Base-by-base conservation (phyloP, 2,113 vertebrate genomes). In the Brachirus orientalis region DNA sequence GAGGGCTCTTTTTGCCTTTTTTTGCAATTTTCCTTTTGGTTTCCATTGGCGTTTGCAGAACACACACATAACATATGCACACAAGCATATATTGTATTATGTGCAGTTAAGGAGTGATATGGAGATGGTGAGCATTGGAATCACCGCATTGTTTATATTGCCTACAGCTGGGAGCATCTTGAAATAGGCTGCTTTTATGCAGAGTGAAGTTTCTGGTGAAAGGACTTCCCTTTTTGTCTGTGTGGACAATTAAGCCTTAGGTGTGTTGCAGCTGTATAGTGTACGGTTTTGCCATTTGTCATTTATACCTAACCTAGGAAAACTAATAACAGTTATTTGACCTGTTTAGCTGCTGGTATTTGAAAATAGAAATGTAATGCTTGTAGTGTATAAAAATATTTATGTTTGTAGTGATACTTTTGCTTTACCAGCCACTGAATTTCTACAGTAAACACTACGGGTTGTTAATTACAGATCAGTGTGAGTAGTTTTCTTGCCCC, bases 31-130 rank as follows among this genome's bases (percentile, higher is more conserved):
- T n/a, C n/a, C n/a, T n/a, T n/a, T n/a, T n/a, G n/a, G n/a, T n/a
- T n/a, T n/a, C n/a, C n/a, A n/a, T n/a, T n/a, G n/a, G n/a, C n/a
- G n/a, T n/a, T n/a, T n/a, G n/a, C n/a, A n/a, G n/a, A n/a, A n/a
- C n/a, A n/a, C n/a, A n/a, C n/a, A n/a, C n/a, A n/a, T n/a, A n/a
- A 37, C 53, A 48, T 38, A 57, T 20, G 51, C 64, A 73, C 76
- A 64, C 36, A 58, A 37, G 18, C 38, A 67, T 64, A 74, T 56
- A 80, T 67, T 77, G 72, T 84, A 64, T 73, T 78, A 78, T 85
- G 69, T 52, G 75, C 70, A 13, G 73, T 84, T 88, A 77, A 67
- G 84, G 73, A 80, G 78, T 43, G 68, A 71, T 62, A 16, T 8
- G 44, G 59, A 63, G 47, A 75, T 36, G 60, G 18, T 8, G 40